These are phyloP conservation scores for Anastrepha obliqua DNA, from an alignment of 1,140 invertebrate species.

Conservation along the genomic window DNA sequence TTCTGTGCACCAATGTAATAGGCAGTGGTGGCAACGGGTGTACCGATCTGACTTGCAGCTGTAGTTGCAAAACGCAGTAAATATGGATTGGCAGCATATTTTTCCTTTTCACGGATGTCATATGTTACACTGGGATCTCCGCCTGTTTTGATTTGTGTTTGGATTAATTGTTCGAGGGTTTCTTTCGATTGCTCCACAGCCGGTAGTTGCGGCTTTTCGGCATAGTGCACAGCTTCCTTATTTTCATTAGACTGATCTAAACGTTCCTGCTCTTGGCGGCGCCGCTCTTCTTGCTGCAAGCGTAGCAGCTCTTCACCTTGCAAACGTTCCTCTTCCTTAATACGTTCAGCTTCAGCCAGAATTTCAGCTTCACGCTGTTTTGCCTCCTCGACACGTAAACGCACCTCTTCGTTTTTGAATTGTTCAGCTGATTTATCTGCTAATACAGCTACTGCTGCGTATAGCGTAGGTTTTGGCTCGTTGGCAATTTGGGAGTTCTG, in stretches of 20 bases:
- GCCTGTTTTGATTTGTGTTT: background rate
- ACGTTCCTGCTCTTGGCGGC: constrained; percentile 56
- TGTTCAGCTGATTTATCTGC: background rate
- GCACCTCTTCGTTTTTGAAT: background rate
- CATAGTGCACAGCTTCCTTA: background rate
- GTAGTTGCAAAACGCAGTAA: background rate
- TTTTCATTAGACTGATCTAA: background rate
- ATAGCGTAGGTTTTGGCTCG: background rate
- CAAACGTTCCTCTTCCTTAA: constrained; percentile 61
- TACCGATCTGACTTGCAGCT: background rate
- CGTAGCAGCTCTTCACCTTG: constrained; percentile 61
- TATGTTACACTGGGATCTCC: background rate
- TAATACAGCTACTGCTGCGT: background rate
- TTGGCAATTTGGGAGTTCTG: background rate
- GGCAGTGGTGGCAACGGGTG: constrained; percentile 44
- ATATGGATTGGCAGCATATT: constrained; percentile 55
- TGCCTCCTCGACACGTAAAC: background rate
- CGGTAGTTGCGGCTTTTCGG: constrained; percentile 1
- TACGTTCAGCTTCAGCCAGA: constrained; percentile 60
- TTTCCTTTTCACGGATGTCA: background rate
- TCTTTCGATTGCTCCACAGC: background rate
- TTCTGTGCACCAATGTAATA: constrained; percentile 44
- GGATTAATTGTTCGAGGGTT: background rate
- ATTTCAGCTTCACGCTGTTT: constrained; percentile 59
- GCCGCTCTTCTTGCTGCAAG: constrained; percentile 62